Conservation (phyloP, 1,140 invertebrate genomes). For the Drosophila setifemur region DNA sequence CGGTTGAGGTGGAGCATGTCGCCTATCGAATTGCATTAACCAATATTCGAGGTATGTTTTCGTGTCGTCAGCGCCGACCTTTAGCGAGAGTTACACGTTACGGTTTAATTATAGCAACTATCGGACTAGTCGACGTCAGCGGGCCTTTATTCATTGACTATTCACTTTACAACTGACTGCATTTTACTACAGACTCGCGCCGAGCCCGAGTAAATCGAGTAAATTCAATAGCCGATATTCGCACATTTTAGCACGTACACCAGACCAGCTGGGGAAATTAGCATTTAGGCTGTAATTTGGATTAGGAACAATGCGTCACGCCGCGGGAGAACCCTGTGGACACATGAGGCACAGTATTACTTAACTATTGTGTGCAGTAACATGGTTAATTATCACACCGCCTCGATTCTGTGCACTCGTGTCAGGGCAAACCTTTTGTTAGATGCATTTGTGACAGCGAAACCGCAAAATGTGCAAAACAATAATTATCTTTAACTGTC, state of each 20-base stretch:
- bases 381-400: conserved; percentile 24
- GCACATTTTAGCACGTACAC: conserved; percentile 66
- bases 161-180: conserved; percentile 46
- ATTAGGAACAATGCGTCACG: conserved; percentile 10
- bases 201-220: not conserved
- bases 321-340: not conserved
- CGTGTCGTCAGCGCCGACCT: conserved; percentile 64
- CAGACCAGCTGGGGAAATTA: conserved; percentile 34
- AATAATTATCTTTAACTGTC: conserved; percentile 27
- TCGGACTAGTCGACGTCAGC: conserved; percentile 38
- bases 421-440: conserved; percentile 13
- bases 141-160: conserved; percentile 52
- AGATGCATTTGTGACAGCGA: conserved; percentile 16
- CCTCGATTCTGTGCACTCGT: not conserved
- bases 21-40: conserved; percentile 35
- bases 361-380: conserved; percentile 31
- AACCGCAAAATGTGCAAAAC: conserved; percentile 31
- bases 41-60: conserved; percentile 19
- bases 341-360: conserved; percentile 28
- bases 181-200: conserved; percentile 35
- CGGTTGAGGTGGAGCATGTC: conserved; percentile 5
- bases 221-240: conserved; percentile 11
- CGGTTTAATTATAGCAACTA: conserved; percentile 43
- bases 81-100: conserved; percentile 12
- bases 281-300: conserved; percentile 44